Percentiles rank a stretch among this genome's conserved stretches.
phyloP scores from a whole-genome alignment of 1,140 invertebrate species.

The Nebria ingens region DNA sequence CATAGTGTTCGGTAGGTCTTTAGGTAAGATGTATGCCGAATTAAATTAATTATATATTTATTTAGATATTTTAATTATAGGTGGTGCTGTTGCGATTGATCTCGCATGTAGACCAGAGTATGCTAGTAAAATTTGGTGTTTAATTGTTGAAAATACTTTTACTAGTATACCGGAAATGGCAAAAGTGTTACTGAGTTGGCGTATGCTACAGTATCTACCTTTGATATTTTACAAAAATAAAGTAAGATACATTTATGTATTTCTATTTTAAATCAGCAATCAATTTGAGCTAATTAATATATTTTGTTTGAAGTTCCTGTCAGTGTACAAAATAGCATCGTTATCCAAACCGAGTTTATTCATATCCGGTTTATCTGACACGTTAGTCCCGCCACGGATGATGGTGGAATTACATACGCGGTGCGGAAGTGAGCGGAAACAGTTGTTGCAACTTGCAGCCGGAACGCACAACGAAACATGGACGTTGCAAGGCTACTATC shows the following conservation, averaged over 20 bases:
- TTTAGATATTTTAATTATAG: conserved; percentile 20
- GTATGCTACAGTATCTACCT: conserved; percentile 60
- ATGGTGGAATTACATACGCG: conserved; percentile 63
- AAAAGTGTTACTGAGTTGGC: conserved; percentile 57
- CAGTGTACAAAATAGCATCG: conserved; percentile 54
- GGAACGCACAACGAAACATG: conserved; percentile 87
- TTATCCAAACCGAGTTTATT: conserved; percentile 62
- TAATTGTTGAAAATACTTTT: conserved; percentile 92
- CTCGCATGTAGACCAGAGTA: conserved; percentile 64
- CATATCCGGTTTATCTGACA: conserved; percentile 71
- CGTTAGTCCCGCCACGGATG: conserved; percentile 77
- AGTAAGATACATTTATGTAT: conserved; percentile 40
- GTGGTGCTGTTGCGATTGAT: conserved; percentile 52
- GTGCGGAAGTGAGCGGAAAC: conserved; percentile 59
- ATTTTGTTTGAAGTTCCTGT: conserved; percentile 53
- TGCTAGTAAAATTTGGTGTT: conserved; percentile 64
- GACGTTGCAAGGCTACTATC: conserved; percentile 39
- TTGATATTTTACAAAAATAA: conserved; percentile 74
- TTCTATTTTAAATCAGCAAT: conserved; percentile 10
- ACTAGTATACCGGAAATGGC: conserved; percentile 91
- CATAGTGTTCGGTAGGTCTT: conserved; percentile 85
- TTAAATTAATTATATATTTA: background rate
- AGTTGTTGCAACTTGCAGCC: conserved; percentile 56
- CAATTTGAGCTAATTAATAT: conserved; percentile 9
- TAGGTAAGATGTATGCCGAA: conserved; percentile 64